Conservation (phyloP, 1,140 invertebrate species). For the Euura lappo region DNA sequence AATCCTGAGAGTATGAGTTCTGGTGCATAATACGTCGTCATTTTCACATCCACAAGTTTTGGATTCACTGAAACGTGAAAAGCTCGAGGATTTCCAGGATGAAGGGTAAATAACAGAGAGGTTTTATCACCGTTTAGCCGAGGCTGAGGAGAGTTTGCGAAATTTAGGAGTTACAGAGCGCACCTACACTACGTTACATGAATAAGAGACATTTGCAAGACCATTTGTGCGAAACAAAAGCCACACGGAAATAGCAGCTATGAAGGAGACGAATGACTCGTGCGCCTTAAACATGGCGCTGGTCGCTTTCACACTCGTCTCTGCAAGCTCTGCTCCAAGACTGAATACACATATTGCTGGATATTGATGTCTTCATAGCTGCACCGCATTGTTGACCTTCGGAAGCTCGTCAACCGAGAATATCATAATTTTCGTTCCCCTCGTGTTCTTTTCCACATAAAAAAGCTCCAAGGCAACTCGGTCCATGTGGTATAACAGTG, state of each 20-base stretch:
- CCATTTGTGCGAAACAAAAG: slow-evolving; percentile 5
- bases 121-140: background rate
- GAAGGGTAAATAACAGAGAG: background rate
- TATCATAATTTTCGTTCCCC: no score
- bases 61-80: no score
- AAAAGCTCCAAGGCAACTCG: no score
- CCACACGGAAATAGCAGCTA: background rate
- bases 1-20: background rate
- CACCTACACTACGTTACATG: background rate
- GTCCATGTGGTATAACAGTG: no score
- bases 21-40: slow-evolving; percentile 3
- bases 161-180: background rate
- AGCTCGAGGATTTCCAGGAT: background rate
- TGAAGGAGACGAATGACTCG: slow-evolving; percentile 4
- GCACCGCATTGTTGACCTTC: background rate
- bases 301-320: background rate
- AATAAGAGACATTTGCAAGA: slow-evolving; percentile 4
- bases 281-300: background rate
- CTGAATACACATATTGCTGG: background rate
- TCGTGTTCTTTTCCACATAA: no score
- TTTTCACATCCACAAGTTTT: background rate
- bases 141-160: background rate
- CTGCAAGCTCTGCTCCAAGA: background rate
- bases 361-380: background rate
- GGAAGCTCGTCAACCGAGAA: background rate